A percentile compares a stretch with the other conserved stretches of the same genome.
Conservation (phyloP, 2,797 vertebrate species). For the Todus mexicanus region DNA sequence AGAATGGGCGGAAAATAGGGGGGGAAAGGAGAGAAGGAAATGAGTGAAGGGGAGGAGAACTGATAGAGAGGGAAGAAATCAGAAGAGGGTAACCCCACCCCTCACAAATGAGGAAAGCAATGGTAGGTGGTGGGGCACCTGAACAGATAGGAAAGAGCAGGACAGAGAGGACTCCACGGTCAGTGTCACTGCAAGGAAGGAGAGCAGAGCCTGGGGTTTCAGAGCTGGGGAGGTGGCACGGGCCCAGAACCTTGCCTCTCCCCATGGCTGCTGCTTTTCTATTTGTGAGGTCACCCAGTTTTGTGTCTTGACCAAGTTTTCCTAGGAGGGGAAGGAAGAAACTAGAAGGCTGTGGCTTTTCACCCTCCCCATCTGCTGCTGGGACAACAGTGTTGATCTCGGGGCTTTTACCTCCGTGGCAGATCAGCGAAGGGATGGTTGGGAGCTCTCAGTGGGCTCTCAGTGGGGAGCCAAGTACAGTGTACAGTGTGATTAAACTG, state of each 20-base stretch:
- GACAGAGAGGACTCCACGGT: neutral
- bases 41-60: neutral
- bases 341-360: neutral
- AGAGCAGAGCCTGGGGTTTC: neutral
- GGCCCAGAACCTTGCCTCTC: neutral
- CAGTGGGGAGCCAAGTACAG: neutral
- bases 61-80: neutral
- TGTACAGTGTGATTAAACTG: neutral
- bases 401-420: neutral
- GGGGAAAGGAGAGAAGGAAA: neutral
- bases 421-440: neutral
- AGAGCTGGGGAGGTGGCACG: neutral
- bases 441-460: neutral
- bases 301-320: neutral
- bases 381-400: neutral
- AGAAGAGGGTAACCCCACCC: neutral
- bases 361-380: neutral
- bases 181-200: too few species aligned
- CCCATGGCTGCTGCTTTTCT: neutral
- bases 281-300: accelerated
- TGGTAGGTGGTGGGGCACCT: neutral
- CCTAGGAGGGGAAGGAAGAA: neutral
- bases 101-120: neutral
- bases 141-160: neutral
- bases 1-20: neutral